Base-by-base conservation (phyloP, 1,140 invertebrate species). In the Pseudomyrmex sp. region DNA sequence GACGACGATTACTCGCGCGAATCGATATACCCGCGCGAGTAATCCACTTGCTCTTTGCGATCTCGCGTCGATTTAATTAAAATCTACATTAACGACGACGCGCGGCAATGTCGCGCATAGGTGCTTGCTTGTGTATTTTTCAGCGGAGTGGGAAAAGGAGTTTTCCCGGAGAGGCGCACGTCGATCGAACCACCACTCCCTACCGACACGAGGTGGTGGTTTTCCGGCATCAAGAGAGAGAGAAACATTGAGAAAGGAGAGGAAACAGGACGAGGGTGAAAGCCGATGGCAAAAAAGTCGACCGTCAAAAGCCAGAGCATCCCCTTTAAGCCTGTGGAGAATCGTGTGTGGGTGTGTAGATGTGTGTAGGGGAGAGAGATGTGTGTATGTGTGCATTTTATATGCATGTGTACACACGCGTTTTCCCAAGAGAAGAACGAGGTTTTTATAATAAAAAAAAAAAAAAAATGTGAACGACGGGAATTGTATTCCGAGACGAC, bases 251-350 rank as follows among this genome's bases (percentile, higher is more conserved):
- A 62, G 50, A 10, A 86, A 75, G 48, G 54, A 18, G 76, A 54
- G 20, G 56, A 46, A 69, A 69, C 50, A 69, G 54, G 23, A 59
- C 54, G 66, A 80, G 66, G 66, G 76, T 80, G 76, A 80, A 85
- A 75, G 50, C 75, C 18, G 44, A 13, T 26, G 48, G 65, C 68
- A 85, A 84, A 86, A 69, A 73, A 66, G 56, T 85, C 61, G 85
- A 46, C 79, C 66, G 68, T 86, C 85, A 69, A 83, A 87, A 87
- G 85, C 69, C 73, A 74, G 23, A 56, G 56, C 63, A 88, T 88
- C 86, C 86, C 86, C 86, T 88, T 88, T 88, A 88, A 88, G 52
- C 56, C 65, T 62, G 20, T 52, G 46, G 8, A n/a, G 52, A 13
- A 54, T 56, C 15, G 13, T 54, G 23, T 20, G 7, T 48, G 58